Conservation (phyloP, 53 echinoderm and acorn worm genomes). For the Holothuria scabra region DNA sequence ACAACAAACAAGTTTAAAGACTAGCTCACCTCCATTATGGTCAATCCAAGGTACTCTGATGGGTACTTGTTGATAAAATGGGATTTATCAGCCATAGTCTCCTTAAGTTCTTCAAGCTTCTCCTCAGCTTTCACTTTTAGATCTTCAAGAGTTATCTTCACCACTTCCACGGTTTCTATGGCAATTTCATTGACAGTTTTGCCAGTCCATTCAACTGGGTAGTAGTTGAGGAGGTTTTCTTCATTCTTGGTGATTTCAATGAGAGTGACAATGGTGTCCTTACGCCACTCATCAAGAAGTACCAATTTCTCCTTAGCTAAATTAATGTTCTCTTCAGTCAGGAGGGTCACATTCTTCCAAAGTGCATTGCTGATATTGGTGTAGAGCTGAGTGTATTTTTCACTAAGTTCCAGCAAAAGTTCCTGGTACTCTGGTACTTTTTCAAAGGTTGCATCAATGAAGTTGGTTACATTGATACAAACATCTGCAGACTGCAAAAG, state of each 20-base stretch:
- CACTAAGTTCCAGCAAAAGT: constrained; percentile 51
- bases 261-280: background rate
- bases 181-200: constrained; percentile 17
- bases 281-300: background rate
- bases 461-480: constrained; percentile 26
- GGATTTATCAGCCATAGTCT: constrained; percentile 5
- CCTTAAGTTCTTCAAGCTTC: background rate
- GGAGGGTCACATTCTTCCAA: background rate
- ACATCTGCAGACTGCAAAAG: constrained; percentile 26
- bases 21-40: constrained; percentile 72
- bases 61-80: constrained; percentile 78
- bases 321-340: constrained; percentile 48
- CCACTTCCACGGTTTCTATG: background rate
- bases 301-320: constrained; percentile 17
- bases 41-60: constrained; percentile 68
- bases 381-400: constrained; percentile 8
- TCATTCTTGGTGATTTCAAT: constrained; percentile 35
- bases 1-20: no score
- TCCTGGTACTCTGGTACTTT: constrained; percentile 35
- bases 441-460: constrained; percentile 51
- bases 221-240: constrained; percentile 40
- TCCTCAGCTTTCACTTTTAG: no score
- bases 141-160: no score
- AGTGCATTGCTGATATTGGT: background rate
- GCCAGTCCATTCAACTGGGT: constrained; percentile 42